Evolutionary conservation across 2,888 invertebrate species (phyloP), one percentile per base, ranked within the genome.

Genomic region (Tenthredo mesomela): DNA sequence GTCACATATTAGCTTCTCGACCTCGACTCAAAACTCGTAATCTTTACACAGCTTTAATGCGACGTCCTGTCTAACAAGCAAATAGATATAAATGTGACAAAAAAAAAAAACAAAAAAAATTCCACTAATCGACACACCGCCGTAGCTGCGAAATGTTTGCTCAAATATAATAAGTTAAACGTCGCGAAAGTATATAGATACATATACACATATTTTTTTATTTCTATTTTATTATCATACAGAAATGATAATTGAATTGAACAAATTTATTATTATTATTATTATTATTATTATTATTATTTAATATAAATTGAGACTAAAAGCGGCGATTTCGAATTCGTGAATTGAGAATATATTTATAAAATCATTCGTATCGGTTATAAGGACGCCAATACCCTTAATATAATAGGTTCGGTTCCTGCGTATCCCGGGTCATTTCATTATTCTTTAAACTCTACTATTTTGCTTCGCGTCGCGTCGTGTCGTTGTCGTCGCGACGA

Each of bases 41-140:
- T 61, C 61, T 61, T 61, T 61, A 29, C 61, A 61, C 61, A 61
- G 61, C 61, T 61, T 61, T 29, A 61, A 61, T 61, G 12, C 61
- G 10, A 61, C 25, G 61, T 61, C 61, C 25, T 61, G 25, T 61
- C 12, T 61, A 25, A 29, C 61, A 3, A 61, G 61, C 61, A 61
- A 61, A 61, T 12, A 61, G 25, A 54, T 54, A 54, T 18, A 54
- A 54, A 54, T n/a, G n/a, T 61, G 61, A 61, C 7, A 10, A 61
- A 2, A 4, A 61, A 12, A 61, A 25, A 10, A 61, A 61, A 25
- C 25, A 25, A 61, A n/a, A 54, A 54, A 54, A 58, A 29, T 29
- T 61, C 61, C 61, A 61, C 25, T 61, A 12, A 25, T 25, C 61
- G 61, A 10, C 25, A n/a, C 50, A n/a, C 1, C n/a, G 18, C 7